A percentile compares a stretch with the other conserved stretches of the same genome.
Conservation (phyloP, 2,888 invertebrate species). For the Neoascia interrupta region DNA sequence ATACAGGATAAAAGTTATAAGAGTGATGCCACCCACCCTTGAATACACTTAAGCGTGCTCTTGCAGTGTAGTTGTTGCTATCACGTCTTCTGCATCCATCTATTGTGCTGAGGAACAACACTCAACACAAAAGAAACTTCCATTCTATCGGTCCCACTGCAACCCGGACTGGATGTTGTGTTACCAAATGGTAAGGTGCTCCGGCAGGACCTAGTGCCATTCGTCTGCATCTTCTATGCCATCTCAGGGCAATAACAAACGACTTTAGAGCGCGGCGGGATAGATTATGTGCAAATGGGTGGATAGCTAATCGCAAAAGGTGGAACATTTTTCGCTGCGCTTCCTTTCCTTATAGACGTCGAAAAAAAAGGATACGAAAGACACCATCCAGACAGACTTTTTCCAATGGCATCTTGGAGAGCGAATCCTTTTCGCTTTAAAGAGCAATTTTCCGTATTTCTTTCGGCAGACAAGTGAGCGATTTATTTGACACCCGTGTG, state of each 20-base stretch:
- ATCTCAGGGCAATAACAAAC: slow-evolving; percentile 50
- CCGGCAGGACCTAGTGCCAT: slow-evolving; percentile 41
- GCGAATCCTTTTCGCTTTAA: slow-evolving; percentile 3
- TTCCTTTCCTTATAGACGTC: slow-evolving; percentile 36
- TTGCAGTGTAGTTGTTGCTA: slow-evolving; percentile 65
- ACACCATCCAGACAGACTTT: slow-evolving; percentile 18
- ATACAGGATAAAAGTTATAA: slow-evolving; percentile 54
- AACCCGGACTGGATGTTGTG: slow-evolving; percentile 34
- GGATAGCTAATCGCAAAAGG: slow-evolving; percentile 60
- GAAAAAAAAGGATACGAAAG: neutral
- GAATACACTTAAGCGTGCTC: slow-evolving; percentile 62
- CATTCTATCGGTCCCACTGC: slow-evolving; percentile 1
- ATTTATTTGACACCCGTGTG: slow-evolving; percentile 64
- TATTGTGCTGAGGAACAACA: slow-evolving; percentile 49
- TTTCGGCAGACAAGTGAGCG: slow-evolving; percentile 62
- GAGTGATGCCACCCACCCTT: slow-evolving; percentile 14
- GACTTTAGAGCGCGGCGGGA: slow-evolving; percentile 30
- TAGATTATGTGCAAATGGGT: slow-evolving; percentile 64
- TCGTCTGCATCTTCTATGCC: slow-evolving; percentile 4
- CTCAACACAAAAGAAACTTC: slow-evolving; percentile 48
- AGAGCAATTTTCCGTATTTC: slow-evolving; percentile 53
- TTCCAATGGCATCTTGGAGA: neutral
- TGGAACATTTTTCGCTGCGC: slow-evolving; percentile 43
- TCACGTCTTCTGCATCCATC: slow-evolving; percentile 55
- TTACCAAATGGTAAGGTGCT: slow-evolving; percentile 52